A percentile compares a stretch with the other conserved stretches of the same genome.
phyloP scores from a whole-genome alignment of 2,113 vertebrate species.

The Pelmatolapia mariae region DNA sequence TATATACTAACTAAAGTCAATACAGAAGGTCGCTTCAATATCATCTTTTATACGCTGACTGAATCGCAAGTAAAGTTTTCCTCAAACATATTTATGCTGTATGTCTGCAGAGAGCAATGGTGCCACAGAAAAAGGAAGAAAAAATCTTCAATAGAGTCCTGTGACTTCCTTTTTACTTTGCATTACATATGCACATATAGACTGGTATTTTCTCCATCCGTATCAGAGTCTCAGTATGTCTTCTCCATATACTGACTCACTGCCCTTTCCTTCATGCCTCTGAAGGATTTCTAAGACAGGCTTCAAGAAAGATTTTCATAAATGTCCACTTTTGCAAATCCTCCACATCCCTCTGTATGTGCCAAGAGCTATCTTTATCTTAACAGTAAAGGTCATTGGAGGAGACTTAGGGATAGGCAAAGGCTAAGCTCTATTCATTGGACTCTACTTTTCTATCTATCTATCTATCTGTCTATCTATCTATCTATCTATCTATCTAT shows the following conservation, averaged over 20 bases:
- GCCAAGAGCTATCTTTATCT: constrained; percentile 47
- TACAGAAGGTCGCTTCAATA: constrained; percentile 38
- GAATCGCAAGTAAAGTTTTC: constrained; percentile 12
- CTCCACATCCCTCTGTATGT: constrained; percentile 32
- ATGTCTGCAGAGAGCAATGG: constrained; percentile 26
- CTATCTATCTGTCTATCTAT: not conserved
- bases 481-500: not conserved
- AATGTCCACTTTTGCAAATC: constrained; percentile 66
- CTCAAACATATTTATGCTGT: constrained; percentile 22
- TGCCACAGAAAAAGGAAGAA: not conserved
- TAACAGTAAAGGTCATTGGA: constrained; percentile 65
- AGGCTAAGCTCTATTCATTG: constrained; percentile 58
- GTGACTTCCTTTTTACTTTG: constrained; percentile 38
- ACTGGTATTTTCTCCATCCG: constrained; percentile 59
- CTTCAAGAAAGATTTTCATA: constrained; percentile 64
- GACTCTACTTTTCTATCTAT: not conserved
- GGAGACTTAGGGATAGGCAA: constrained; percentile 47
- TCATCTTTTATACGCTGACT: not conserved
- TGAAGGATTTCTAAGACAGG: constrained; percentile 58
- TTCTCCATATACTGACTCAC: constrained; percentile 48
- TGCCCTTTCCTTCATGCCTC: constrained; percentile 67
- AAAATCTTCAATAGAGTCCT: constrained; percentile 34
- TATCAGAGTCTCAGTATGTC: constrained; percentile 58
- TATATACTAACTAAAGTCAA: not conserved
- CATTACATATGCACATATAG: constrained; percentile 72